phyloP scores from a whole-genome alignment of 1,140 invertebrate genomes.

The Popillia japonica region DNA sequence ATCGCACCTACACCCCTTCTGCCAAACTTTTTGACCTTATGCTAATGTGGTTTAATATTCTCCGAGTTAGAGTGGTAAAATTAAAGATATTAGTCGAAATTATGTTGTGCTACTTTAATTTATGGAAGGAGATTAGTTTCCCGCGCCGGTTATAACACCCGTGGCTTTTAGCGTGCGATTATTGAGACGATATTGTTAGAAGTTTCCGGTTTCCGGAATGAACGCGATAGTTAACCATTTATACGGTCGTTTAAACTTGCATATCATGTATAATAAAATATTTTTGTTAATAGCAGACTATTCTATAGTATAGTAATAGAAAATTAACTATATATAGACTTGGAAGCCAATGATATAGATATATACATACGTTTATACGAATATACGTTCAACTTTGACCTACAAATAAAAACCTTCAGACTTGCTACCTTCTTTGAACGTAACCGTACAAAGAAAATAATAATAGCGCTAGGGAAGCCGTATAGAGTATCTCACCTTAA shows the following conservation, averaged over 20 bases:
- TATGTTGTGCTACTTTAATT: conserved; percentile 37
- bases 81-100: conserved; percentile 34
- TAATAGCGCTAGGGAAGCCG: too few species aligned
- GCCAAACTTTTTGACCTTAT: conserved; percentile 29
- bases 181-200: conserved; percentile 36
- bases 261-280: not conserved
- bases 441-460: too few species aligned
- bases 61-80: conserved; percentile 15
- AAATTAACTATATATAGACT: too few species aligned
- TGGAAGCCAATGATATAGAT: too few species aligned
- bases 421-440: too few species aligned
- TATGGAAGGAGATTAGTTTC: conserved; percentile 37
- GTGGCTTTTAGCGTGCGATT: conserved; percentile 33
- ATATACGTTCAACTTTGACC: too few species aligned
- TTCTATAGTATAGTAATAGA: not conserved
- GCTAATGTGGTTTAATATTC: conserved; percentile 33
- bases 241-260: conserved; percentile 22
- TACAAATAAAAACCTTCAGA: too few species aligned
- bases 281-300: not conserved
- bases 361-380: too few species aligned
- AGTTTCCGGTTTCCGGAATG: conserved; percentile 20
- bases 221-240: conserved; percentile 21
- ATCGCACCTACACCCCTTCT: not conserved
- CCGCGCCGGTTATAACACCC: conserved; percentile 30
- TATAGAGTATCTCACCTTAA: too few species aligned